These are phyloP conservation scores for Naso thynnoides DNA, from an alignment of 2,797 vertebrate genomes.

Conservation along the genomic window DNA sequence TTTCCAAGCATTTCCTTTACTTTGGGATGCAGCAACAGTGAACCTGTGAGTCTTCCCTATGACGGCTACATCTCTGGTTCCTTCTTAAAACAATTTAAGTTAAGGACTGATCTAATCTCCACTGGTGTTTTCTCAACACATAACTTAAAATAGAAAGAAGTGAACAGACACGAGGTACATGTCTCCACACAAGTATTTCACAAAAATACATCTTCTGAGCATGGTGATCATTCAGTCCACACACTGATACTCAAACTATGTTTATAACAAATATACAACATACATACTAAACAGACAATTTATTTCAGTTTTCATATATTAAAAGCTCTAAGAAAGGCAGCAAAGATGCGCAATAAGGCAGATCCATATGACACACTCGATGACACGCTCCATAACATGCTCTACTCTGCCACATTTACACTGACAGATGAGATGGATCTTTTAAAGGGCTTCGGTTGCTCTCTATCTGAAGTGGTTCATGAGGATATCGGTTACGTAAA, in stretches of 20 bases:
- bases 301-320: conserved; percentile 78
- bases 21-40: conserved; percentile 55
- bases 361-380: conserved; percentile 83
- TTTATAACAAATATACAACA: conserved; percentile 78
- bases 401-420: conserved; percentile 74
- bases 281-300: conserved; percentile 76
- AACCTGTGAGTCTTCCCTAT: conserved; percentile 45
- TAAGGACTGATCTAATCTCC: conserved; percentile 42
- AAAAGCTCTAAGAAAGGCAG: conserved; percentile 92
- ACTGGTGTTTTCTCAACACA: conserved; percentile 44
- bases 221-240: conserved; percentile 72
- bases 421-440: conserved; percentile 72
- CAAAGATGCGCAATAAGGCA: conserved; percentile 94
- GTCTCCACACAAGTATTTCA: conserved; percentile 74
- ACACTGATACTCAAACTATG: conserved; percentile 67
- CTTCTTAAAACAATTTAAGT: conserved; percentile 36
- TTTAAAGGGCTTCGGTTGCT: conserved; percentile 83
- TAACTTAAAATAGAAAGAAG: conserved; percentile 55
- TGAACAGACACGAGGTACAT: conserved; percentile 67
- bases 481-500: conserved; percentile 23
- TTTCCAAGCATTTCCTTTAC: conserved; percentile 48
- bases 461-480: conserved; percentile 53
- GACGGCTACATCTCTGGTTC: conserved; percentile 69
- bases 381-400: conserved; percentile 69
- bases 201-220: conserved; percentile 77